These are phyloP conservation scores for Myiopsitta monachus DNA, from an alignment of 2,113 vertebrate species.

Conservation along the genomic window DNA sequence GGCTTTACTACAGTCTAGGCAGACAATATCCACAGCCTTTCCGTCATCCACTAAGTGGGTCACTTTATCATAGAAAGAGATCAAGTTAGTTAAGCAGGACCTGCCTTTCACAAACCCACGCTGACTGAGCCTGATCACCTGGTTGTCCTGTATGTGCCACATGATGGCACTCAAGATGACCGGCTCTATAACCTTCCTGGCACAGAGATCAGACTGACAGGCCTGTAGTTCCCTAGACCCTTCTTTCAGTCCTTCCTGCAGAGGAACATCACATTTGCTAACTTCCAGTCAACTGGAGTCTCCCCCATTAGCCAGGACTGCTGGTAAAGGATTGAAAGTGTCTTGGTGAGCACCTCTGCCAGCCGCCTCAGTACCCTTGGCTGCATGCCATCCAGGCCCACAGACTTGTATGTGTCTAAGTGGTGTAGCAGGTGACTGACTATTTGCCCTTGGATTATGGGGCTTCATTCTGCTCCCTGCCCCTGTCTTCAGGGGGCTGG, in stretches of 20 bases:
- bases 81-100: neutral
- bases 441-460: neutral
- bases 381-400: too few species aligned
- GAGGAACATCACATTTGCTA: neutral
- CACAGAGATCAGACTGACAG: neutral
- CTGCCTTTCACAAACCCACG: neutral
- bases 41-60: neutral
- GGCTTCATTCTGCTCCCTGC: neutral
- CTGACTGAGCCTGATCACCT: neutral
- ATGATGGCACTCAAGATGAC: neutral
- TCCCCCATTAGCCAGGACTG: too few species aligned
- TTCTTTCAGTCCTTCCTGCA: neutral
- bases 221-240: neutral
- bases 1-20: neutral
- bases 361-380: neutral
- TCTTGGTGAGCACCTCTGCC: neutral
- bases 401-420: neutral
- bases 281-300: neutral
- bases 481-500: neutral
- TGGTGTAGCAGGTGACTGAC: neutral
- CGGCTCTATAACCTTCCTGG: rapidly evolving
- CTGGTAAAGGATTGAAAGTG: neutral
- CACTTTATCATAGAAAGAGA: neutral
- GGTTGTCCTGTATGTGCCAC: neutral
- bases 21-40: neutral